Conservation (phyloP, 2,113 vertebrate genomes). For the Callaeas wilsoni region DNA sequence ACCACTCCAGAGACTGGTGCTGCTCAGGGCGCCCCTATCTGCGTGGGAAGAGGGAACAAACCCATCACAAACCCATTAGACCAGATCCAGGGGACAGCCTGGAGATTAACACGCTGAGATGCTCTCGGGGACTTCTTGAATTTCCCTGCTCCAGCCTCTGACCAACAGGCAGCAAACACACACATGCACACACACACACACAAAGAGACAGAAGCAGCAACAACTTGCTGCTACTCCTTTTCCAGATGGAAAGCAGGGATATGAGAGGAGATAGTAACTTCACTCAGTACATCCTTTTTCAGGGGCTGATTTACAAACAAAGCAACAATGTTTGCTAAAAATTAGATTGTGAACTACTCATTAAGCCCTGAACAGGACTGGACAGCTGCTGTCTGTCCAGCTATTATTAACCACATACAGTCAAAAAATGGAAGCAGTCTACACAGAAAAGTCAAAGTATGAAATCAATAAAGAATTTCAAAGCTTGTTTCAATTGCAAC, state of each 20-base stretch:
- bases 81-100: neutral
- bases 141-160: neutral
- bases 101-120: neutral
- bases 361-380: neutral
- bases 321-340: neutral
- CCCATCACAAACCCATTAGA: rapidly evolving
- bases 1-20: neutral
- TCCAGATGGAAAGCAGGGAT: neutral
- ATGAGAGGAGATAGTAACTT: neutral
- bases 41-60: neutral
- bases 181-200: neutral
- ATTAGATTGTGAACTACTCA: neutral
- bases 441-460: neutral
- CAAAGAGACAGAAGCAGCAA: no score
- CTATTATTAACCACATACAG: neutral
- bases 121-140: neutral
- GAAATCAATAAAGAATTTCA: neutral
- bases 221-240: neutral
- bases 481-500: neutral
- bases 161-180: neutral
- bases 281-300: neutral
- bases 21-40: neutral
- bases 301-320: neutral
- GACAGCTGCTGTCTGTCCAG: neutral
- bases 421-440: neutral